Conservation (phyloP, 2,888 invertebrate species). For the Lepas anatifera region DNA sequence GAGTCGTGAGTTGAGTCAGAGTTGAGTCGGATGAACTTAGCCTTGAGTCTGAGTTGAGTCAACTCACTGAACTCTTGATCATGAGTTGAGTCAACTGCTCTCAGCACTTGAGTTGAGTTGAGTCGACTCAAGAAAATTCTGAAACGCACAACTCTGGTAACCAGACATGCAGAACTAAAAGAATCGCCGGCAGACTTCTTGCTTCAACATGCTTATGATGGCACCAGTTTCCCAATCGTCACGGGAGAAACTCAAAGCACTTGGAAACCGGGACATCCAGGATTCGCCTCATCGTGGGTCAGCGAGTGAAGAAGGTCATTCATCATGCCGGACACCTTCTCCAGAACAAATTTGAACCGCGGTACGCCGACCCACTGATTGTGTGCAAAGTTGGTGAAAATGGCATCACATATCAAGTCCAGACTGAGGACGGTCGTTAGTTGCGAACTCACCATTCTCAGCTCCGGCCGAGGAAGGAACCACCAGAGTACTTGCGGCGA, state of each 20-base stretch:
- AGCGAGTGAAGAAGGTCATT: not conserved
- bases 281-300: not conserved
- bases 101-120: no score
- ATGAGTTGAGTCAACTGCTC: no score
- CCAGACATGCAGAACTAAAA: conserved; percentile 2
- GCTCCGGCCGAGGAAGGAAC: not conserved
- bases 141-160: no score
- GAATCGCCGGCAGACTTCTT: not conserved
- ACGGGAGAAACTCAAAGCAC: not conserved
- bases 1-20: no score
- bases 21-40: no score
- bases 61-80: no score
- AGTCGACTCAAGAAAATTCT: no score
- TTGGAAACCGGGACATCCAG: conserved; percentile 15
- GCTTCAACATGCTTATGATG: not conserved
- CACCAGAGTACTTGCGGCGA: not conserved
- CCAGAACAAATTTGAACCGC: not conserved
- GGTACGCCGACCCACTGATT: conserved; percentile 2
- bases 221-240: not conserved
- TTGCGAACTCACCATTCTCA: not conserved
- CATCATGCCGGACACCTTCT: not conserved
- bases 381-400: not conserved
- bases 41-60: no score
- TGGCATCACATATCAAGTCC: not conserved
- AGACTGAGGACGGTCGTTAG: not conserved